These are phyloP conservation scores for Semicossyphus pulcher DNA, from an alignment of 2,113 vertebrate genomes.

Conservation along the genomic window DNA sequence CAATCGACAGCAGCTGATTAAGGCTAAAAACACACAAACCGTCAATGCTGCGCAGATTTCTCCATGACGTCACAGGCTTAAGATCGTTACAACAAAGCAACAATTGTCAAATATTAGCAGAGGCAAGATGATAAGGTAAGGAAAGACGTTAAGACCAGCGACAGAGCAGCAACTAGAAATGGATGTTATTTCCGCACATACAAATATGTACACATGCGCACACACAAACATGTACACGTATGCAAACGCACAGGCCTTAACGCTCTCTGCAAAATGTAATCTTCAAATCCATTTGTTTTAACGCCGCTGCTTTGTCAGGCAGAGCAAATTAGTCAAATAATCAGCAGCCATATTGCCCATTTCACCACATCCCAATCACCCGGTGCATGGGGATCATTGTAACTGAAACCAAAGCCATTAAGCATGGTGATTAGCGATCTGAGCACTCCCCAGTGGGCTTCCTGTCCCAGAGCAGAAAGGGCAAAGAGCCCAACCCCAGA, in stretches of 20 bases:
- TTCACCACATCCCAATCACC: constrained; percentile 90
- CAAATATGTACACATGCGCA: neutral
- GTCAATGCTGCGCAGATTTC: neutral
- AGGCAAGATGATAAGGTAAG: constrained; percentile 36
- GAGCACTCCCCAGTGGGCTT: constrained; percentile 67
- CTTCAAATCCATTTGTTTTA: constrained; percentile 10
- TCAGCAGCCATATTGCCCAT: constrained; percentile 94
- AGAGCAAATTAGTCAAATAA: constrained; percentile 64
- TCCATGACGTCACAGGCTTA: neutral
- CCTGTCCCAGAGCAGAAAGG: constrained; percentile 73
- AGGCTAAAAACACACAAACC: neutral
- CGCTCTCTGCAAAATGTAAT: constrained; percentile 25
- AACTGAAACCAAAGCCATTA: constrained; percentile 78
- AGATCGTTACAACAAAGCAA: constrained; percentile 27
- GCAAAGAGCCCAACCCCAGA: constrained; percentile 80
- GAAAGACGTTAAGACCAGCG: constrained; percentile 29
- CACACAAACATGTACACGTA: constrained; percentile 13
- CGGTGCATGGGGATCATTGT: constrained; percentile 74
- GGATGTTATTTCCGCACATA: constrained; percentile 7
- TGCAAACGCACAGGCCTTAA: constrained; percentile 14
- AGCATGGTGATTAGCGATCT: constrained; percentile 73
- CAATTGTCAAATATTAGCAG: constrained; percentile 13
- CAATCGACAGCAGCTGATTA: constrained; percentile 2
- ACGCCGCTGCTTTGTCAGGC: constrained; percentile 18
- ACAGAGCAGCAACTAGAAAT: constrained; percentile 34